These are phyloP conservation scores for Chroicocephalus ridibundus DNA, from an alignment of 2,113 vertebrate species.

Conservation along the genomic window DNA sequence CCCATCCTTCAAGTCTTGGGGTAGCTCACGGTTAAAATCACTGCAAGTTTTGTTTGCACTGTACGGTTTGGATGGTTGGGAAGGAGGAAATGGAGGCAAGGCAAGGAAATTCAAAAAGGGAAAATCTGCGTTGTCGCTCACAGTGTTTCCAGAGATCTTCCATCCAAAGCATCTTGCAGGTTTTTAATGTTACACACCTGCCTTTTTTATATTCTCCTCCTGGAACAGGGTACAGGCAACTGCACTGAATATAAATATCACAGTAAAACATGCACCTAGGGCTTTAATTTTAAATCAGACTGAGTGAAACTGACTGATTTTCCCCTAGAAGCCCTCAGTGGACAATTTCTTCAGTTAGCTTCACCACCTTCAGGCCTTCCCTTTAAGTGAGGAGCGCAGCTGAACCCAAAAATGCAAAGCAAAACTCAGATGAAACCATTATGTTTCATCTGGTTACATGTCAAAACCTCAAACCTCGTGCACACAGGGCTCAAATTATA, in stretches of 20 bases:
- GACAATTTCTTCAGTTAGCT: background rate
- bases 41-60: background rate
- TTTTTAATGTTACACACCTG: background rate
- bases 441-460: conserved; percentile 50
- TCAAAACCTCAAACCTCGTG: conserved; percentile 50
- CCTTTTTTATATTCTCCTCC: background rate
- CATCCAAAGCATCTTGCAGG: background rate
- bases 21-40: background rate
- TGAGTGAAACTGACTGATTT: background rate
- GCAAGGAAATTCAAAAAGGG: background rate
- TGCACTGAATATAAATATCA: background rate
- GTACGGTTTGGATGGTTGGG: background rate
- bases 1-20: background rate
- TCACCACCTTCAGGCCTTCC: background rate
- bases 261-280: background rate
- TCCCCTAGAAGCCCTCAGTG: background rate
- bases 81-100: background rate
- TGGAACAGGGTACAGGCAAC: background rate
- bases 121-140: background rate
- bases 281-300: background rate
- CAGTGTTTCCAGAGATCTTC: background rate
- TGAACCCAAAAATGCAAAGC: conserved; percentile 31
- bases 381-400: background rate
- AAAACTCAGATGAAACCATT: conserved; percentile 34
- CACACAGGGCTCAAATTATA: conserved; percentile 36